phyloP scores from a whole-genome alignment of 2,888 invertebrate species.

The Lapara coniferarum region DNA sequence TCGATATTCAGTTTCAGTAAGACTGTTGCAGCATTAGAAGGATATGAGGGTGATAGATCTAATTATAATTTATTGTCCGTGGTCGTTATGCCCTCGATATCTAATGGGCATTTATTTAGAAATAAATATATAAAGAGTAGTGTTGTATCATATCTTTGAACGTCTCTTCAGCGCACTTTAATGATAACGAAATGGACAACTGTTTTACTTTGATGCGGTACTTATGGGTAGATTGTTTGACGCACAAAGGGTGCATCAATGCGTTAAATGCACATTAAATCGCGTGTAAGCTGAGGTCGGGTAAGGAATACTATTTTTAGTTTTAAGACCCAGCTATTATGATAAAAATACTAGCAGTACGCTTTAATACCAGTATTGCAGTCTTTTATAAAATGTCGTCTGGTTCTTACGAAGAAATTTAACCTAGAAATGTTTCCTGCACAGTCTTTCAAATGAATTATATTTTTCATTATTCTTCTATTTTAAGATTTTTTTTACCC shows the following conservation, averaged over 20 bases:
- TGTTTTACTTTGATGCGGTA: constrained; percentile 29
- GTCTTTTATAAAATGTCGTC: background rate
- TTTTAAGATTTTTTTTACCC: no score
- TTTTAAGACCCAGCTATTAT: background rate
- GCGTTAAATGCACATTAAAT: constrained; percentile 63
- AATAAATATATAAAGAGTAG: no score
- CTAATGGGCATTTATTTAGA: no score
- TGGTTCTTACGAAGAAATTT: background rate
- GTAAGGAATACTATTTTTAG: constrained; percentile 57
- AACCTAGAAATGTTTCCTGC: no score
- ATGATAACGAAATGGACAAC: background rate
- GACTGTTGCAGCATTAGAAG: no score
- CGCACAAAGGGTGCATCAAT: constrained; percentile 64
- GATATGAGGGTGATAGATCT: no score
- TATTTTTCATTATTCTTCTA: no score
- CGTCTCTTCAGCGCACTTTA: background rate
- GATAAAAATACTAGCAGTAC: background rate
- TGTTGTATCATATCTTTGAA: no score
- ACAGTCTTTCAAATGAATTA: no score
- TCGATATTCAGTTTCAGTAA: no score
- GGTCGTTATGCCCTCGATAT: no score
- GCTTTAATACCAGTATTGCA: background rate
- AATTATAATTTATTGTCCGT: no score
- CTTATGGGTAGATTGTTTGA: constrained; percentile 38
- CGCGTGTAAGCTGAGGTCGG: constrained; percentile 51